Conservation (phyloP, 2,888 invertebrate genomes). For the Sesia apiformis region DNA sequence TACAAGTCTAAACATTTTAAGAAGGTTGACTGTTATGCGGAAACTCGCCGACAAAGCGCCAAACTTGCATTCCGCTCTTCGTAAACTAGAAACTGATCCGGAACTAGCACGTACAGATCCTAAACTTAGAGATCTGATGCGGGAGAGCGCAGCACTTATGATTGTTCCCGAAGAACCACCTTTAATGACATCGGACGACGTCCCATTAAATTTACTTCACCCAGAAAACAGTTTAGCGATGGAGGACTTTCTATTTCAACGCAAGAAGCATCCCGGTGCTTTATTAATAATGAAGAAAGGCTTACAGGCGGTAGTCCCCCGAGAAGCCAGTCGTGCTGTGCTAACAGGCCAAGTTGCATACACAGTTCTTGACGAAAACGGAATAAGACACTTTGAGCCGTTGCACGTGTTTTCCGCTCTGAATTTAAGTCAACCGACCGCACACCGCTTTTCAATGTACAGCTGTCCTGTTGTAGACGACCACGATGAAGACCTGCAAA, state of each 20-base stretch:
- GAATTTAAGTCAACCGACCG: constrained; percentile 77
- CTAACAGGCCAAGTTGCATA: constrained; percentile 84
- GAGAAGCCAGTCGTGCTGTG: constrained; percentile 83
- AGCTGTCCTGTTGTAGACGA: constrained; percentile 76
- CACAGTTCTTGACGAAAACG: constrained; percentile 84
- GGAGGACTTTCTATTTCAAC: constrained; percentile 81
- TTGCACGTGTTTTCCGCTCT: constrained; percentile 82
- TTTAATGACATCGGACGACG: constrained; percentile 78
- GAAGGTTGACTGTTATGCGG: constrained; percentile 80
- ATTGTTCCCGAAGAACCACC: constrained; percentile 77
- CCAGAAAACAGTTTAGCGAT: constrained; percentile 83
- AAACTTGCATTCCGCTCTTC: constrained; percentile 75
- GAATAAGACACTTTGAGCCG: constrained; percentile 84
- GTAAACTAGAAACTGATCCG: constrained; percentile 78
- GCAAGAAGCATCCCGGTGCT: constrained; percentile 73
- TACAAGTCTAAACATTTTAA: constrained; percentile 78
- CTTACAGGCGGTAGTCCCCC: constrained; percentile 83
- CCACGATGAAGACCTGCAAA: constrained; percentile 59
- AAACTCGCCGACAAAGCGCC: constrained; percentile 81
- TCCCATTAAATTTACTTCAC: constrained; percentile 79
- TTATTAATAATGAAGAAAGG: constrained; percentile 83
- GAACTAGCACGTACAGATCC: constrained; percentile 81
- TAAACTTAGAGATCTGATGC: constrained; percentile 78
- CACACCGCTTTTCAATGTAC: constrained; percentile 80
- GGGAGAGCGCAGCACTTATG: constrained; percentile 83